Percentiles rank a stretch among this genome's conserved stretches.
phyloP scores from a whole-genome alignment of 2,113 vertebrate genomes.

The Numida meleagris region DNA sequence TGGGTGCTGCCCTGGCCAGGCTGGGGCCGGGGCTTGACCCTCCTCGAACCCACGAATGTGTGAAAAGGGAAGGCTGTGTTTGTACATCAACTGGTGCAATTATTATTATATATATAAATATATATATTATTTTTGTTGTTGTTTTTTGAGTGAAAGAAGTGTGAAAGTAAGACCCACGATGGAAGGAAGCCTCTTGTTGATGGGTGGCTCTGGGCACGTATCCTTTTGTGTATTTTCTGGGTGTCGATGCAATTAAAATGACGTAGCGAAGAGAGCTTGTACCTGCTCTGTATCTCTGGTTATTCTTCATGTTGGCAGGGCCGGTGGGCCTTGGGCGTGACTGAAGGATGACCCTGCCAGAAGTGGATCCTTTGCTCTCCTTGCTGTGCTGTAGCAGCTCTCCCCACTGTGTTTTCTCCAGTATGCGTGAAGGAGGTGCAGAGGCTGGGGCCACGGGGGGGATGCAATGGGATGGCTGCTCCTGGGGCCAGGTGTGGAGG shows the following conservation, averaged over 20 bases:
- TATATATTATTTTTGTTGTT: not conserved
- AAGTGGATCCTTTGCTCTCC: not conserved
- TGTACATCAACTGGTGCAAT: constrained; percentile 75
- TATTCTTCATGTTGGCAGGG: not conserved
- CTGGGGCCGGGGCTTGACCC: not conserved
- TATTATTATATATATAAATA: constrained; percentile 12
- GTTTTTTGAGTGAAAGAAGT: not conserved
- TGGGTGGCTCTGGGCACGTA: constrained; percentile 47
- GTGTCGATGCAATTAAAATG: constrained; percentile 77
- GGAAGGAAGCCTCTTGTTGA: not conserved
- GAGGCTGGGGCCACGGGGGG: not conserved
- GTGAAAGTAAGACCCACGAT: constrained; percentile 3
- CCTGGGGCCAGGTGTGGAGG: not conserved
- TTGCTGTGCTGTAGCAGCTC: not conserved
- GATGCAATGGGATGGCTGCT: not conserved
- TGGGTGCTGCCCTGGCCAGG: not conserved
- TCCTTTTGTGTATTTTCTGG: constrained; percentile 63
- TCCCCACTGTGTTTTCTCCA: fast-evolving
- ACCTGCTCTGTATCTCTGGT: not conserved
- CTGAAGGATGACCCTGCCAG: not conserved
- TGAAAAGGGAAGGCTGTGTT: constrained; percentile 65
- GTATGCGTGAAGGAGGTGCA: not conserved
- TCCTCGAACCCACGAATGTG: constrained; percentile 17
- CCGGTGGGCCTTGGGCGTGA: not conserved
- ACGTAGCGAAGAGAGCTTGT: not conserved